These are phyloP conservation scores for Parotia lawesii DNA, from an alignment of 2,113 vertebrate genomes.

Conservation along the genomic window DNA sequence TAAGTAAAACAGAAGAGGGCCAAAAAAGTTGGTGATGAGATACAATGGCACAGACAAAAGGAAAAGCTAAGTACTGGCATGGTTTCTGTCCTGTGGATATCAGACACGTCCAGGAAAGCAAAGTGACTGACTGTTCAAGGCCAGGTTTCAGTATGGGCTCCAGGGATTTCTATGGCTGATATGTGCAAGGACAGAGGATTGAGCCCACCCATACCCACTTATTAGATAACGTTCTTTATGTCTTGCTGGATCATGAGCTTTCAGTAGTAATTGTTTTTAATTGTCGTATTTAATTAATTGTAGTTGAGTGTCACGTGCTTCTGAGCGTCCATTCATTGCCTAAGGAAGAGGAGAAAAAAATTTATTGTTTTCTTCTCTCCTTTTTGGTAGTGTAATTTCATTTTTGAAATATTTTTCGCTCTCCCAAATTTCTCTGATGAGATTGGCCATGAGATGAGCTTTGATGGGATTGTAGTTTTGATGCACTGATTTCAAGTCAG, in stretches of 20 bases:
- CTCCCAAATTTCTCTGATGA: not conserved
- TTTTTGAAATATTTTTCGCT: not conserved
- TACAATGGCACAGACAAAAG: not conserved
- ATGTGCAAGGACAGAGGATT: not conserved
- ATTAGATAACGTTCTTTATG: not conserved
- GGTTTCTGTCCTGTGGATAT: not conserved
- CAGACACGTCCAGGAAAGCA: not conserved
- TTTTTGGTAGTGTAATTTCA: not conserved
- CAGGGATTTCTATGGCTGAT: not conserved
- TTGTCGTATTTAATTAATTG: not conserved
- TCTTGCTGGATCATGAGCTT: not conserved
- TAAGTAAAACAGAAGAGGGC: not conserved
- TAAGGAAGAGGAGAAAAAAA: not conserved
- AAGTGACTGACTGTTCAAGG: not conserved
- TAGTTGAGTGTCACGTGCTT: not conserved
- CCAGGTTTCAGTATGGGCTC: not conserved
- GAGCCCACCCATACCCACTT: not conserved
- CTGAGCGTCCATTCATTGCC: not conserved
- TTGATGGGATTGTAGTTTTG: not conserved
- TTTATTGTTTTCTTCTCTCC: not conserved
- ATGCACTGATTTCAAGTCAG: not conserved
- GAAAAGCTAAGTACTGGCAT: rapidly evolving
- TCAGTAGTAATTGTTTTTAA: not conserved
- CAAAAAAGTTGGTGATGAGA: not conserved
- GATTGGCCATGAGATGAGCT: not conserved